Evolutionary conservation across 2,888 invertebrate genomes (phyloP).

Genomic region (Nymphalis c-album): DNA sequence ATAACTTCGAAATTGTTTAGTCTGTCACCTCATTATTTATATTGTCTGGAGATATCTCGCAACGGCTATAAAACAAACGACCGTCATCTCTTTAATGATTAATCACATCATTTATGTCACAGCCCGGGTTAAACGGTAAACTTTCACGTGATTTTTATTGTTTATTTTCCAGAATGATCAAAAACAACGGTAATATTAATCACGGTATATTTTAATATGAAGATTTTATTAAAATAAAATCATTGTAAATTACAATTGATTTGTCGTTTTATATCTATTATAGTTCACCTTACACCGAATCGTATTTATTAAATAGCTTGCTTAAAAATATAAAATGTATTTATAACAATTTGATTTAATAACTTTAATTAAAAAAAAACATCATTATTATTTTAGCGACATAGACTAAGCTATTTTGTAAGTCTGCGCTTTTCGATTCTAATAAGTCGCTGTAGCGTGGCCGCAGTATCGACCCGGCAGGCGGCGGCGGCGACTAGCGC

Average conservation of each 20-base stretch:
- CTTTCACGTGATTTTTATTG: slow-evolving; percentile 17
- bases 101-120: slow-evolving; percentile 17
- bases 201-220: no score
- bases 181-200: no score
- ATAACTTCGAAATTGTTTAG: slow-evolving; percentile 17
- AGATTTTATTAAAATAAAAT: no score
- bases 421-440: slow-evolving; percentile 3
- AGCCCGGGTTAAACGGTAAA: slow-evolving; percentile 11
- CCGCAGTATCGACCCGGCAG: slow-evolving; percentile 40
- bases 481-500: slow-evolving; percentile 40
- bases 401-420: not conserved
- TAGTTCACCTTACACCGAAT: no score
- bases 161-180: no score
- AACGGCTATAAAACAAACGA: slow-evolving; percentile 23
- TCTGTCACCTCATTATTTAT: slow-evolving; percentile 27
- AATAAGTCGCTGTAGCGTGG: slow-evolving; percentile 10
- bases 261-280: no score
- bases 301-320: no score
- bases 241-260: no score
- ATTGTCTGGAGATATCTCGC: slow-evolving; percentile 18
- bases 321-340: no score
- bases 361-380: no score
- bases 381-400: no score
- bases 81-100: slow-evolving; percentile 27
- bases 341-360: no score